Evolutionary conservation across 2,888 invertebrate species (phyloP).

Genomic region (Sisyra nigra): DNA sequence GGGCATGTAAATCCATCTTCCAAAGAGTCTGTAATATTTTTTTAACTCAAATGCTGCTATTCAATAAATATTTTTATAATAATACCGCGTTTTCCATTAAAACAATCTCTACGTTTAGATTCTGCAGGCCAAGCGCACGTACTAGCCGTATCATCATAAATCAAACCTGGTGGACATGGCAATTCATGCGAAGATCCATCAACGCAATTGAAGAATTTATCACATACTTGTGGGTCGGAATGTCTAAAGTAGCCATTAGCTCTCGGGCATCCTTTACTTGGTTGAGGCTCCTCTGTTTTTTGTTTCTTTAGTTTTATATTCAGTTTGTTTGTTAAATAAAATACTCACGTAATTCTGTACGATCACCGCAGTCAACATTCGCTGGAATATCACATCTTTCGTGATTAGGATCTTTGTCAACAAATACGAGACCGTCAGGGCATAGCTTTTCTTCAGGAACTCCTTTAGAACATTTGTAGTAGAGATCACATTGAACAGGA

Average conservation of each 20-base stretch:
- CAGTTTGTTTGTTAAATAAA: not conserved
- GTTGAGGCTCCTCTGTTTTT: conserved; percentile 52
- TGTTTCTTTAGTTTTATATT: conserved; percentile 6
- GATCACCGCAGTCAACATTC: conserved; percentile 61
- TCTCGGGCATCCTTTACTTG: conserved; percentile 55
- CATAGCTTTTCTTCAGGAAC: conserved; percentile 49
- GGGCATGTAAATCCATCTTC: conserved; percentile 68
- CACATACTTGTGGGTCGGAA: conserved; percentile 54
- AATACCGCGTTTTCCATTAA: conserved; percentile 29
- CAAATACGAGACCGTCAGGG: conserved; percentile 64
- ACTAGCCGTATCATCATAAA: conserved; percentile 55
- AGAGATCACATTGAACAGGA: conserved; percentile 60
- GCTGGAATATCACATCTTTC: conserved; percentile 62
- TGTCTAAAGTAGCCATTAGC: conserved; percentile 66
- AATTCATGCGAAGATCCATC: conserved; percentile 50
- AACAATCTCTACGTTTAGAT: conserved; percentile 36
- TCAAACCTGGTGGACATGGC: conserved; percentile 57
- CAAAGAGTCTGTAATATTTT: conserved; percentile 36
- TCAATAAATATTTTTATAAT: conserved; percentile 14
- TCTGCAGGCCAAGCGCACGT: conserved; percentile 61
- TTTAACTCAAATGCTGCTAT: not conserved
- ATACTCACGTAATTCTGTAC: conserved; percentile 57
- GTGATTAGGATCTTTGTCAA: conserved; percentile 51
- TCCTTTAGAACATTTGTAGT: conserved; percentile 54
- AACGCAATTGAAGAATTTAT: conserved; percentile 64